Evolutionary conservation across 37 sponge, comb jelly and placozoan genomes (phyloP), one percentile per base, ranked within the genome.

Genomic region (Eunapius fragilis): DNA sequence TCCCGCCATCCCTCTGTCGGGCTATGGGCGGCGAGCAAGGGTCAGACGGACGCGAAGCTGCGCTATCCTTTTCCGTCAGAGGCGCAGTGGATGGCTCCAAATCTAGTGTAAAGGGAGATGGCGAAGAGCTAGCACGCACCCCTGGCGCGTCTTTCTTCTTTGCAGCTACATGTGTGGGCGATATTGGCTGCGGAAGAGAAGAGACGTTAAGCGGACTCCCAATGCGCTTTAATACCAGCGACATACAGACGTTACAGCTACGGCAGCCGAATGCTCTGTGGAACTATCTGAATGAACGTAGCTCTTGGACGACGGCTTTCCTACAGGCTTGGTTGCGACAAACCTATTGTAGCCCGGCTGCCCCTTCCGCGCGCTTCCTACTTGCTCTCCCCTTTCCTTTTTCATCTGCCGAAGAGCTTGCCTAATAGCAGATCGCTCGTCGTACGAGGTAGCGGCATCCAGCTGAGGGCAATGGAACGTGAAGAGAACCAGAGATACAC

Each of bases 341-440:
- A 94, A 94, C 47, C 94, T 47, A 35, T 76, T 94, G 86, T 94
- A 94, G 37, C 23, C 82, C 23, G 94, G 32, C 22, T 30, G 75
- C 6, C 93, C 93, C 24, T 45, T 67, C 25, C 58, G 30, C 5
- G 58, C 7, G 0, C 50, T 14, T 1, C 34, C 70, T 0, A 71
- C 67, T 33, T 38, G 37, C 69, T 75, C 78, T 0, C 86, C 88
- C 0, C 87, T 76, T 2, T 85, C 81, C 32, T 87, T 87, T 79
- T 90, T 94, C 31, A 70, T 50, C 71, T 74, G 76, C 3, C 96
- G 80, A 23, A 95, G 81, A 25, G 73, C 91, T 30, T 84, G 80
- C 0, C 96, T 77, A 28, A 92, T 76, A 24, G 74, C 70, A 23
- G 96, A 87, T 38, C 96, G 77, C 72, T 95, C 93, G 27, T 95